Conservation (phyloP, 2,888 invertebrate genomes). For the Melanostoma scalare region DNA sequence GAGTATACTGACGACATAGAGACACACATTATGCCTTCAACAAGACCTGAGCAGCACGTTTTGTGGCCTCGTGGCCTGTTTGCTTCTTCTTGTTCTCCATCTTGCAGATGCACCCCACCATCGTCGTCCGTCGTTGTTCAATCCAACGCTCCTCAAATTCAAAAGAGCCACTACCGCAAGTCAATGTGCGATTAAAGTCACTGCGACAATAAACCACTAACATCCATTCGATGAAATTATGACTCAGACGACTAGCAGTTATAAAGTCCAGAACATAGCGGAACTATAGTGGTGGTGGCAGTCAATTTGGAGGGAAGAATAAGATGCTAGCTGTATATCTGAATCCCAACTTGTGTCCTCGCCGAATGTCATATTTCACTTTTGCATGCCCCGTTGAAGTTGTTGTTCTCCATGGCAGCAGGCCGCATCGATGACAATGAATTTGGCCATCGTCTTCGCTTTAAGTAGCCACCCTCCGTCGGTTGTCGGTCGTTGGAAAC, state of each 20-base stretch:
- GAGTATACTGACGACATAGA: constrained; percentile 53
- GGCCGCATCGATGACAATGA: constrained; percentile 63
- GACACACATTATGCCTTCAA: constrained; percentile 54
- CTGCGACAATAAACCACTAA: constrained; percentile 70
- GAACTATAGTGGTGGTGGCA: constrained; percentile 28
- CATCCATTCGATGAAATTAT: constrained; percentile 71
- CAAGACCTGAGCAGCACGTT: constrained; percentile 53
- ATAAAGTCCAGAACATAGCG: constrained; percentile 66
- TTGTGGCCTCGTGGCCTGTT: constrained; percentile 60
- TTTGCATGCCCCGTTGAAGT: constrained; percentile 53
- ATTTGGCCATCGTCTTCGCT: constrained; percentile 46
- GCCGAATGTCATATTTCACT: constrained; percentile 68
- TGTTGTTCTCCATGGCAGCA: constrained; percentile 5
- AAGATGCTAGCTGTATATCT: constrained; percentile 14
- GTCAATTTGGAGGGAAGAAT: constrained; percentile 7
- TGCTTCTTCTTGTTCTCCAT: too few relatives aligned
- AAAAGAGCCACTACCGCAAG: constrained; percentile 19
- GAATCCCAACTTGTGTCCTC: constrained; percentile 46
- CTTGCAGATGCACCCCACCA: neutral
- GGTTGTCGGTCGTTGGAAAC: neutral
- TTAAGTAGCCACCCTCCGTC: constrained; percentile 56
- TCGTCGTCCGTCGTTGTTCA: too few relatives aligned
- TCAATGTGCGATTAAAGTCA: constrained; percentile 67
- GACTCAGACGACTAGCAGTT: constrained; percentile 61
- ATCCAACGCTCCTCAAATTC: neutral